These are phyloP conservation scores for Drosophila mauritiana DNA, from an alignment of 1,140 invertebrate species.

Conservation along the genomic window DNA sequence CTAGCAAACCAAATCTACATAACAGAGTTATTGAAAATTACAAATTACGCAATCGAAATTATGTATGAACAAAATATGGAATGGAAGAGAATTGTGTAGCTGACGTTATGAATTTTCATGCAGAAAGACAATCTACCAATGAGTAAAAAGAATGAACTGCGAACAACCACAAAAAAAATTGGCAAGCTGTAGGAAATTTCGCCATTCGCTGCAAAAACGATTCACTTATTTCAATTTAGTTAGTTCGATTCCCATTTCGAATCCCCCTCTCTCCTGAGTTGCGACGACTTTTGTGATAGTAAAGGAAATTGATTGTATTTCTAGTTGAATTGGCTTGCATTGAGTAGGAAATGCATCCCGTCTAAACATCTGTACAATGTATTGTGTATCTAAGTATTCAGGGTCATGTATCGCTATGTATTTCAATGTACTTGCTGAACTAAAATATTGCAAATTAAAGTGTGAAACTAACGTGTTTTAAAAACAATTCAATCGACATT, in stretches of 20 bases:
- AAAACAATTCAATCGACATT: conserved; percentile 3
- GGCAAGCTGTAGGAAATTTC: conserved; percentile 36
- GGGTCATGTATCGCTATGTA: conserved; percentile 65
- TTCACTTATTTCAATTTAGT: conserved; percentile 46
- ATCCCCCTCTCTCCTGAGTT: conserved; percentile 45
- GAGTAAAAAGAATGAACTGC: conserved; percentile 30
- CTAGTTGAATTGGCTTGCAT: conserved; percentile 67
- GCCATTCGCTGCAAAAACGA: conserved; percentile 32
- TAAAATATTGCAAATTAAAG: conserved; percentile 68
- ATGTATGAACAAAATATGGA: conserved; percentile 7
- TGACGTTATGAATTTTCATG: conserved; percentile 58
- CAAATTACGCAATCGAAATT: conserved; percentile 44
- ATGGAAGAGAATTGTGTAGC: conserved; percentile 36
- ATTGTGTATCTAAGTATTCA: conserved; percentile 32
- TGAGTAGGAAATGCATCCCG: conserved; percentile 36
- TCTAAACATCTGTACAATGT: conserved; percentile 20
- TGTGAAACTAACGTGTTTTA: conserved; percentile 58
- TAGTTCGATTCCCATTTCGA: conserved; percentile 21
- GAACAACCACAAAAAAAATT: conserved; percentile 30
- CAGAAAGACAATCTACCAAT: conserved; percentile 70
- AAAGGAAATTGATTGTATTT: conserved; percentile 64
- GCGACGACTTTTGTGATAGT: conserved; percentile 78
- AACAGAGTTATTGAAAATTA: conserved; percentile 36
- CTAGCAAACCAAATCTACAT: conserved; percentile 50
- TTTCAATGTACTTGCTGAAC: conserved; percentile 71